Base-by-base conservation (phyloP, 2,888 invertebrate genomes). In the Hydroisotoma schaefferi region DNA sequence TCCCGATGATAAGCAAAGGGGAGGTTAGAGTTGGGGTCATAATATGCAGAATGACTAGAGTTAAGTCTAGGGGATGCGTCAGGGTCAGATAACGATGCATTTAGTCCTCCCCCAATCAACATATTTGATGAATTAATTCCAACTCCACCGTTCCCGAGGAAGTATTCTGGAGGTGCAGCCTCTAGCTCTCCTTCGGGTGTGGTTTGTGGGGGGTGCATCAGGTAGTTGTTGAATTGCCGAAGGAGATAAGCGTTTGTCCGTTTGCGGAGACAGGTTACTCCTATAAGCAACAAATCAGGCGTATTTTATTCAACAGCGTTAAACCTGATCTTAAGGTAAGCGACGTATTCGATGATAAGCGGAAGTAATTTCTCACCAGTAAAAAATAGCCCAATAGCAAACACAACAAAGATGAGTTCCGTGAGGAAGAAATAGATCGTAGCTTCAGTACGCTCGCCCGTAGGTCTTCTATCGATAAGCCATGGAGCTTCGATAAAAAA, bases 401-500 rank as follows among this genome's bases (percentile, higher is more conserved):
- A 64, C 6, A 61, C 65, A 2, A 71, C 67, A 37, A 71, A 69
- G 10, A 71, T 57, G n/a, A 71, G 54, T 48, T 71, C 70, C 0
- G 68, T 67, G 38, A 71, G 59, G 29, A 71, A 66, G 38, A 71
- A 71, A 46, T 64, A 71, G n/a, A 64, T 64, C 1, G 64, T 62
- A 12, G 64, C 61, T 40, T 67, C 67, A 12, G 64, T 59, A 28
- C 64, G 61, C 2, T 64, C 67, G 1, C 56, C 23, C 2, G 56
- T 29, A 48, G 38, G 20, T 53, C 47, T 59, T 4, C 55, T 61
- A 52, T 68, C 68, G 10, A 68, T 65, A 2, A 68, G 49, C 1
- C 61, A 55, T 6, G 64, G 63, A 15, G 63, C 63, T 54, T 66
- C 63, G 20, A 66, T 56, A 10, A 64, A 25, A 46, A 63, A 59